A percentile compares a stretch with the other conserved stretches of the same genome.
Evolutionary conservation across 2,888 invertebrate species (phyloP).

Genomic region (Coleophora deauratella): DNA sequence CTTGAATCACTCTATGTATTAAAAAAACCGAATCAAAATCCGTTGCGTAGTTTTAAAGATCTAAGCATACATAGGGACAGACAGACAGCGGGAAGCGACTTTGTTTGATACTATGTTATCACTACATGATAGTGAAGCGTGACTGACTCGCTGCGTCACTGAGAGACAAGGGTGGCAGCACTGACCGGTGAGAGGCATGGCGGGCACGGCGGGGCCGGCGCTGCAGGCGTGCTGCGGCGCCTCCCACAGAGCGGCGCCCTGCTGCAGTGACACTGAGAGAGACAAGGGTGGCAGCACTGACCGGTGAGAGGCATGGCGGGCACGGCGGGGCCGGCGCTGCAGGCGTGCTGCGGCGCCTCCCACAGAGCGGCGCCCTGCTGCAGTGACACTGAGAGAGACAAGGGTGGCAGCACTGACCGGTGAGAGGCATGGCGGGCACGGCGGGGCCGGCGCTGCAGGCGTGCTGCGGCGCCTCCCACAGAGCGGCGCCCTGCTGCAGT

Average conservation of each 20-base stretch:
- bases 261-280: no score
- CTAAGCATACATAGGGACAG: no score
- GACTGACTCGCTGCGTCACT: no score
- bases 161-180: no score
- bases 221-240: slow-evolving; percentile 80
- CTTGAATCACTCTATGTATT: no score
- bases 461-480: slow-evolving; percentile 76
- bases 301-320: slow-evolving; percentile 79
- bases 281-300: slow-evolving; percentile 60
- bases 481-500: slow-evolving; percentile 76
- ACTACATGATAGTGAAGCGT: no score
- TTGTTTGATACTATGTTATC: no score
- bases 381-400: slow-evolving; percentile 81
- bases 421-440: slow-evolving; percentile 65
- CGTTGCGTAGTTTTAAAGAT: no score
- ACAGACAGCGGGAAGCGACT: no score
- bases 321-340: slow-evolving; percentile 62
- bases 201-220: slow-evolving; percentile 45
- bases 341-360: slow-evolving; percentile 79
- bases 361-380: slow-evolving; percentile 75
- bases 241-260: slow-evolving; percentile 71
- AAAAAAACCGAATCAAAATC: no score
- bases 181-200: no score
- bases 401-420: slow-evolving; percentile 68
- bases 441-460: slow-evolving; percentile 80